Conservation (phyloP, 2,797 vertebrate genomes). For the Helicolenus hilgendorfi region DNA sequence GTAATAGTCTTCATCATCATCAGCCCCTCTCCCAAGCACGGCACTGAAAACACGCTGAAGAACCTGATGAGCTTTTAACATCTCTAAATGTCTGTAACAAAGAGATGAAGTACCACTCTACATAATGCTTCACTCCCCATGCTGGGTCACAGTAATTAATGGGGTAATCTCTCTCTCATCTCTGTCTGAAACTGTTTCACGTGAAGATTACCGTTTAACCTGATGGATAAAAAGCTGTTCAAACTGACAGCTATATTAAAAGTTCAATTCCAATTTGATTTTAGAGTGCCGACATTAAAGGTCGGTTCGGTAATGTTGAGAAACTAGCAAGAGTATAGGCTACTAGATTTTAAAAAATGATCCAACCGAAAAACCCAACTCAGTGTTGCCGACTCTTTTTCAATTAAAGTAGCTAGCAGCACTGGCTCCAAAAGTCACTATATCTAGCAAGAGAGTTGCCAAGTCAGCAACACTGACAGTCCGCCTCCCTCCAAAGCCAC, state of each 20-base stretch:
- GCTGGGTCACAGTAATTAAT: constrained; percentile 44
- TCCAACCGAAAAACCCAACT: background rate
- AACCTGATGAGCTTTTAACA: constrained; percentile 30
- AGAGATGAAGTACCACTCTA: constrained; percentile 28
- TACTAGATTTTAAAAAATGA: background rate
- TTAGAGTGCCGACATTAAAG: background rate
- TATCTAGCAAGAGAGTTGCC: background rate
- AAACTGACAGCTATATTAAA: background rate
- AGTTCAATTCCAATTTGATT: background rate
- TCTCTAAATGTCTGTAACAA: constrained; percentile 29
- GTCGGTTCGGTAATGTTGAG: background rate
- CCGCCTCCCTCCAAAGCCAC: too few species aligned
- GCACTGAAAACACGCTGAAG: constrained; percentile 1
- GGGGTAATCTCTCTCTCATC: constrained; percentile 1
- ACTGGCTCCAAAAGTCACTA: background rate
- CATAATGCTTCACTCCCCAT: background rate
- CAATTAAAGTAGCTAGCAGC: background rate
- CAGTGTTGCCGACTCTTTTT: background rate
- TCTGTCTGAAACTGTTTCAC: constrained; percentile 2
- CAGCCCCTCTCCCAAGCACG: background rate
- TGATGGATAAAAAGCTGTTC: background rate
- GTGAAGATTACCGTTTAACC: constrained; percentile 7
- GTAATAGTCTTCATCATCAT: constrained; percentile 13
- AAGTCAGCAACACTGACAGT: background rate
- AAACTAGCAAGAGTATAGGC: background rate